Conservation (phyloP, 2,797 vertebrate species). For the Erpetoichthys calabaricus region DNA sequence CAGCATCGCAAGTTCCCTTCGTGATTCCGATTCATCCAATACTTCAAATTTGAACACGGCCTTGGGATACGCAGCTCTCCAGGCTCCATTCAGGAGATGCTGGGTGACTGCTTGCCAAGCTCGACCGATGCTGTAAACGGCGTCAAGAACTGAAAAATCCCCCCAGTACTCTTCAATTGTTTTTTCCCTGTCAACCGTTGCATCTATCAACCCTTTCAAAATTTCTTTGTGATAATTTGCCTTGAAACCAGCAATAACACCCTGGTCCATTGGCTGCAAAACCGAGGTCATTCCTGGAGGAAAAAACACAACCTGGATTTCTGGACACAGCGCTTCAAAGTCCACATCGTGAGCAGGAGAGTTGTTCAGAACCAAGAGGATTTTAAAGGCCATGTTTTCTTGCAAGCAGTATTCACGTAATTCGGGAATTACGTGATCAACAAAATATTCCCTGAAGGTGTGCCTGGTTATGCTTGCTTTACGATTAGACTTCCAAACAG, state of each 20-base stretch:
- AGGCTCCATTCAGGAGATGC: neutral
- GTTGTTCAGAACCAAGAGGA: constrained; percentile 6
- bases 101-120: neutral
- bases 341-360: neutral
- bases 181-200: constrained; percentile 4
- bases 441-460: neutral
- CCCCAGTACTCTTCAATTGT: constrained; percentile 5
- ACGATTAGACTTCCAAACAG: neutral
- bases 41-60: neutral
- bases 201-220: neutral
- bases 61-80: neutral
- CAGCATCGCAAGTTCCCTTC: constrained; percentile 3
- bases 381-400: constrained; percentile 8
- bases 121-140: neutral
- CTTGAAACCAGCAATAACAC: neutral
- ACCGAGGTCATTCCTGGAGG: neutral
- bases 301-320: neutral
- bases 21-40: constrained; percentile 5
- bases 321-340: neutral
- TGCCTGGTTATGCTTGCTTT: neutral
- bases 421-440: neutral
- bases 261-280: neutral
- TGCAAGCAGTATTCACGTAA: neutral
- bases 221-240: neutral
- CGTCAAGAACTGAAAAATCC: neutral